Evolutionary conservation across 92 coral and sea anemone species (phyloP).

Genomic region (Epizoanthus ramosus): DNA sequence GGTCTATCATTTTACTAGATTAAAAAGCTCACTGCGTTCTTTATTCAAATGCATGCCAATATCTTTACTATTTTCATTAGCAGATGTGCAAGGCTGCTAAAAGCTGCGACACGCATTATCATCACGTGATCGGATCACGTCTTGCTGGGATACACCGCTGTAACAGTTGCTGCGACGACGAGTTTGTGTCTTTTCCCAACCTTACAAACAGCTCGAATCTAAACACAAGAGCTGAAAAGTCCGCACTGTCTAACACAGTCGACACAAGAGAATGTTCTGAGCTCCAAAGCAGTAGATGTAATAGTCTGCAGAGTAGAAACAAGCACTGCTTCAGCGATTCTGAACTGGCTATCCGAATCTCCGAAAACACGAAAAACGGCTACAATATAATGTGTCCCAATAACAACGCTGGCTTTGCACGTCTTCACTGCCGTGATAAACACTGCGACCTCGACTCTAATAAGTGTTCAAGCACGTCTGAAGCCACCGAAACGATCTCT

Average conservation of each 20-base stretch:
- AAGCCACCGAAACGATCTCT: constrained; percentile 29
- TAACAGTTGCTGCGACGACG: constrained; percentile 42
- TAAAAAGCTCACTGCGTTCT: too few species aligned
- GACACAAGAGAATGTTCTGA: not conserved
- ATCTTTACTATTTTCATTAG: not conserved
- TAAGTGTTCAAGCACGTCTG: constrained; percentile 20
- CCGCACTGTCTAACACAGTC: not conserved
- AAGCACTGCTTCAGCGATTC: constrained; percentile 68
- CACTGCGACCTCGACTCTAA: constrained; percentile 4
- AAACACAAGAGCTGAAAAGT: not conserved
- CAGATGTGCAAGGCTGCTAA: constrained; percentile 14
- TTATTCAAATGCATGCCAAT: not conserved
- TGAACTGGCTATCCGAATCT: constrained; percentile 40
- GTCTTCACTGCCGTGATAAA: not conserved
- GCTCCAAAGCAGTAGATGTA: not conserved
- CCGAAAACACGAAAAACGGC: constrained; percentile 20
- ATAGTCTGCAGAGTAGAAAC: constrained; percentile 20
- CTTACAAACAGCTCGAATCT: not conserved
- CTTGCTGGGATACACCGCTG: constrained; percentile 58
- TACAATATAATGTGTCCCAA: constrained; percentile 25
- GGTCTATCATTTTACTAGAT: too few species aligned
- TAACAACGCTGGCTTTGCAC: constrained; percentile 7
- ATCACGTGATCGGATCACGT: constrained; percentile 55
- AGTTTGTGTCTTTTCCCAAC: constrained; percentile 2
- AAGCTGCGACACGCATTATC: constrained; percentile 25